These are phyloP conservation scores for Ctenoplectra terminalis DNA, from an alignment of 1,140 invertebrate species.

Conservation along the genomic window DNA sequence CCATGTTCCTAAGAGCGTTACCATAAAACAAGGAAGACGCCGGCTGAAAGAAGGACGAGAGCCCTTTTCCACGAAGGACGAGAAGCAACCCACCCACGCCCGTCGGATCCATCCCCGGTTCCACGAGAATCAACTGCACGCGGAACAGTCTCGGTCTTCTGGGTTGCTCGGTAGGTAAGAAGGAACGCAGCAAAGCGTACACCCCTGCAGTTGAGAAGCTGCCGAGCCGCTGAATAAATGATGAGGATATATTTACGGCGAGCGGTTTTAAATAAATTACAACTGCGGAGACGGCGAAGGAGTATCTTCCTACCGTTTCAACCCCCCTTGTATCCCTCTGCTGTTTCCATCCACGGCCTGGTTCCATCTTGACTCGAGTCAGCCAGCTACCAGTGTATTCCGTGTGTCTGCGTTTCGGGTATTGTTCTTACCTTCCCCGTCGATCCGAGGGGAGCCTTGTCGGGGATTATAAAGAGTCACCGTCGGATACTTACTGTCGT, in stretches of 20 bases:
- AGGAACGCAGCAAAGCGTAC: constrained; percentile 73
- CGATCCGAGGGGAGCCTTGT: constrained; percentile 50
- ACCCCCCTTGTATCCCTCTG: constrained; percentile 52
- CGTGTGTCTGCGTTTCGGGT: constrained; percentile 43
- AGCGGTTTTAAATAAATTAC: constrained; percentile 84
- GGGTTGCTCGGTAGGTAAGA: constrained; percentile 47
- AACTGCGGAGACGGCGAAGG: constrained; percentile 78
- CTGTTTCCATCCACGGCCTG: constrained; percentile 18
- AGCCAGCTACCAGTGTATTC: constrained; percentile 38
- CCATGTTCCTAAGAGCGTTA: constrained; percentile 29
- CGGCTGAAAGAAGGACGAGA: constrained; percentile 8
- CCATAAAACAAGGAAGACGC: constrained; percentile 26
- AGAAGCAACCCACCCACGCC: not conserved
- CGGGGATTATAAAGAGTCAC: constrained; percentile 64
- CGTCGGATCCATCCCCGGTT: constrained; percentile 20
- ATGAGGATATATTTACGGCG: constrained; percentile 83
- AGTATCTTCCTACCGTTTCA: constrained; percentile 71
- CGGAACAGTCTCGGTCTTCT: not conserved
- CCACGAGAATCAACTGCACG: constrained; percentile 16
- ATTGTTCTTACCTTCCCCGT: constrained; percentile 51
- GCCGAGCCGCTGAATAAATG: constrained; percentile 80
- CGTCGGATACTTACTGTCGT: constrained; percentile 30
- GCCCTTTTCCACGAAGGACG: not conserved
- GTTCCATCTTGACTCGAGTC: constrained; percentile 53
- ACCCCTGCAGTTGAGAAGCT: constrained; percentile 67